A percentile compares a stretch with the other conserved stretches of the same genome.
These are phyloP conservation scores for Physella acuta DNA, from an alignment of 1,140 invertebrate genomes.

Conservation along the genomic window DNA sequence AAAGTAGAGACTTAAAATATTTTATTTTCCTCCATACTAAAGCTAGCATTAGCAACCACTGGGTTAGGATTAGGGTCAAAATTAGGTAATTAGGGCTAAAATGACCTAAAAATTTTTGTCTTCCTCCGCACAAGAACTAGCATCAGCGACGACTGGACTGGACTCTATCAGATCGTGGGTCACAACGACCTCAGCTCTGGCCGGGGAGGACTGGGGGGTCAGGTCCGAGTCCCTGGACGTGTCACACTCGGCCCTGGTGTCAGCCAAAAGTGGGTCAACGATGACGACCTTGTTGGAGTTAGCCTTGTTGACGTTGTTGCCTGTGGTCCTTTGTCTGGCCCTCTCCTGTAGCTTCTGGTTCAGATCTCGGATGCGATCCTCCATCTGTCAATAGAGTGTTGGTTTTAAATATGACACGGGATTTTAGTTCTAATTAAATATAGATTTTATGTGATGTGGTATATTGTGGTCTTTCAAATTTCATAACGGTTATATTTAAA, in stretches of 20 bases:
- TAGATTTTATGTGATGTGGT: no score
- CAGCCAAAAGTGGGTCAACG: constrained; percentile 8
- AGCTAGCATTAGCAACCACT: no score
- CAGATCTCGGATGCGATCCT: constrained; percentile 44
- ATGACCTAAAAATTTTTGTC: no score
- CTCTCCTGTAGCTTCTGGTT: constrained; percentile 40
- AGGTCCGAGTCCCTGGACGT: constrained; percentile 4
- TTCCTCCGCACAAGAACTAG: no score
- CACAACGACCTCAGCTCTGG: background rate
- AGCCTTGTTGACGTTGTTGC: background rate
- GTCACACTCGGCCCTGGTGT: background rate
- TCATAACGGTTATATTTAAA: no score
- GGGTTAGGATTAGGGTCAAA: no score
- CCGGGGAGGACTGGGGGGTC: constrained; percentile 7
- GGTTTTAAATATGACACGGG: no score
- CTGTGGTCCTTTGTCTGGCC: constrained; percentile 5
- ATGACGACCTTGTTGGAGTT: constrained; percentile 7
- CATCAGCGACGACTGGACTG: constrained; percentile 27
- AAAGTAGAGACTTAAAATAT: no score
- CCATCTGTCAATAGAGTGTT: constrained; percentile 44
- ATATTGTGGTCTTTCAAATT: no score
- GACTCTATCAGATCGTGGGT: constrained; percentile 4
- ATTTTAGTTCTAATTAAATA: no score
- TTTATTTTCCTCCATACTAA: no score
- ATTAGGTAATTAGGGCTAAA: no score